A percentile compares a stretch with the other conserved stretches of the same genome.
Conservation (phyloP, 2,888 invertebrate genomes). For the Volucella inanis region DNA sequence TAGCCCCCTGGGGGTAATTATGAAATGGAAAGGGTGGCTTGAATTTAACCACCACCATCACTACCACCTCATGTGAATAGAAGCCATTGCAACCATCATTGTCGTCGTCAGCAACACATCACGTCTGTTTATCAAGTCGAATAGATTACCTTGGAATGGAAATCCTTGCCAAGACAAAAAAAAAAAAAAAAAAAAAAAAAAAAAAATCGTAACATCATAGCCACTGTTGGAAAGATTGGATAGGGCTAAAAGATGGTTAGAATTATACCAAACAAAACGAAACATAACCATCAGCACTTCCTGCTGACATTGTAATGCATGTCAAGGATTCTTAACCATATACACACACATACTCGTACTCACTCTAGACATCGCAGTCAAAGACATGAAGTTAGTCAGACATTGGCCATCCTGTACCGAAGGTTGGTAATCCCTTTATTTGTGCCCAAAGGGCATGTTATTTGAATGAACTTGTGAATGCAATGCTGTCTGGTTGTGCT, state of each 20-base stretch:
- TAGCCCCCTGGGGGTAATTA: conserved; percentile 57
- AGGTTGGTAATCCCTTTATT: conserved; percentile 20
- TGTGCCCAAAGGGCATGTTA: conserved; percentile 65
- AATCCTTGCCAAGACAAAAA: conserved; percentile 31
- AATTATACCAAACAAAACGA: conserved; percentile 66
- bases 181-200: background rate
- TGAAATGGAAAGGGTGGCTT: conserved; percentile 50
- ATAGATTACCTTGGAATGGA: conserved; percentile 66
- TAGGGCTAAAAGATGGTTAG: background rate
- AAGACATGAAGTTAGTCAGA: conserved; percentile 40
- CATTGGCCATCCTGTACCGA: conserved; percentile 50
- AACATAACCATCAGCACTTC: conserved; percentile 77
- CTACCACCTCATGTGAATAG: conserved; percentile 25
- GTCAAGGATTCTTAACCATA: conserved; percentile 76
- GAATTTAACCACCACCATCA: conserved; percentile 27
- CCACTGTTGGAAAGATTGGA: no score
- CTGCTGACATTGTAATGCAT: conserved; percentile 76
- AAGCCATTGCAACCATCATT: conserved; percentile 22
- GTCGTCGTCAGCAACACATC: conserved; percentile 70
- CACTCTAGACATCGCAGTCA: conserved; percentile 1
- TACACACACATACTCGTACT: background rate
- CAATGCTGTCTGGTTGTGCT: conserved; percentile 49
- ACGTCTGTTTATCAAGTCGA: conserved; percentile 71
- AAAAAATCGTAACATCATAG: background rate
- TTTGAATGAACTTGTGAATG: conserved; percentile 70